A percentile compares a stretch with the other conserved stretches of the same genome.
phyloP scores from a whole-genome alignment of 2,113 vertebrate species.

The Oreotrochilus melanogaster region DNA sequence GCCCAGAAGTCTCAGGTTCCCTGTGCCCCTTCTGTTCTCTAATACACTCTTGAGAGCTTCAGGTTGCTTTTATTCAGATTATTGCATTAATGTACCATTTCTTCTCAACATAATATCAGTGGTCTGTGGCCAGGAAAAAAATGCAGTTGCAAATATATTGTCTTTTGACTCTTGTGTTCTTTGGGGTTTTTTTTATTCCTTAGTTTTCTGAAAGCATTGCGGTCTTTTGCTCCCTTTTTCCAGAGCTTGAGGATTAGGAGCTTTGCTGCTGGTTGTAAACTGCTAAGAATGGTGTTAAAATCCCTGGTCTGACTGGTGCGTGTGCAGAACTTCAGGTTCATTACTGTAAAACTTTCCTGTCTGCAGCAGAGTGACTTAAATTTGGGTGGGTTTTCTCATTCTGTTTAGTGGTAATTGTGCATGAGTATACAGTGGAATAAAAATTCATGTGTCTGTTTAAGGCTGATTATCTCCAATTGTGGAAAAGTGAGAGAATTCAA shows the following conservation, averaged over 20 bases:
- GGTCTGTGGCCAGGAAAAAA: not conserved
- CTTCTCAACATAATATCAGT: not conserved
- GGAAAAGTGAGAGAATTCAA: not conserved
- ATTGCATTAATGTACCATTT: not conserved
- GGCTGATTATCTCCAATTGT: not conserved
- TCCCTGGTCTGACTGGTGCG: not conserved
- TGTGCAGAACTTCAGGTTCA: not conserved
- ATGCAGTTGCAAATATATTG: not conserved
- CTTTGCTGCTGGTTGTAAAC: not conserved
- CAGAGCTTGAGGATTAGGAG: not conserved
- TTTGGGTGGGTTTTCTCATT: not conserved
- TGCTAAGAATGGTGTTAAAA: not conserved
- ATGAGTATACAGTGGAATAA: rapidly evolving
- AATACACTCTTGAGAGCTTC: not conserved
- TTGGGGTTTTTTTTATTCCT: not conserved
- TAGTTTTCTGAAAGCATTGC: not conserved
- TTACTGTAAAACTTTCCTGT: not conserved
- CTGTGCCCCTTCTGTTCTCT: conserved; percentile 35
- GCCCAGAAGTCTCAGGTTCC: conserved; percentile 10
- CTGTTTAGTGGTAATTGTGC: not conserved
- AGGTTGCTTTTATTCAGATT: not conserved
- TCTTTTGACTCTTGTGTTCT: not conserved
- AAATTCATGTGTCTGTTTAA: not conserved
- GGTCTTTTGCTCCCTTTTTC: not conserved
- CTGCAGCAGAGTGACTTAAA: not conserved